phyloP scores from a whole-genome alignment of 2,797 vertebrate species.

The Amphiprion clarkii region DNA sequence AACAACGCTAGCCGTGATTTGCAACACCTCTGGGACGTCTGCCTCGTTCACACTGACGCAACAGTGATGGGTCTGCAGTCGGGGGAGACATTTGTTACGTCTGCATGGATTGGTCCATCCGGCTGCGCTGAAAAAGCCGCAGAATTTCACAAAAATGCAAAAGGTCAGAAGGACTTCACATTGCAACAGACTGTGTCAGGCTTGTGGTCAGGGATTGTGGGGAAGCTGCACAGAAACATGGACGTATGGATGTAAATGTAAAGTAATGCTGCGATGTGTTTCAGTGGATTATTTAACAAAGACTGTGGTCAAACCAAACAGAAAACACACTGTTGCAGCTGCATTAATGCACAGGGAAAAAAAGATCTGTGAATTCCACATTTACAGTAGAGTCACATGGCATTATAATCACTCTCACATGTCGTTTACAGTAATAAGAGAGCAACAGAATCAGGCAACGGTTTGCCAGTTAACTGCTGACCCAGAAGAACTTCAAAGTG shows the following conservation, averaged over 20 bases:
- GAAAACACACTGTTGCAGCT: background rate
- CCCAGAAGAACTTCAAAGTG: conserved; percentile 33
- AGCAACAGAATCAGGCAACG: conserved; percentile 22
- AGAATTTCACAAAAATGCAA: conserved; percentile 38
- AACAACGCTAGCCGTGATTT: conserved; percentile 23
- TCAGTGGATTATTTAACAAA: background rate
- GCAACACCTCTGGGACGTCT: conserved; percentile 40
- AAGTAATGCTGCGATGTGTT: background rate
- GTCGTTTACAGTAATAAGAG: conserved; percentile 3
- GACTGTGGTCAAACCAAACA: background rate
- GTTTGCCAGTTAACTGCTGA: conserved; percentile 36
- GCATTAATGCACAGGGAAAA: background rate
- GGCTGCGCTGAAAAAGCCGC: conserved; percentile 4
- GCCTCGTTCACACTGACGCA: conserved; percentile 37
- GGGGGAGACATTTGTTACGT: conserved; percentile 17
- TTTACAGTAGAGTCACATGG: conserved; percentile 50
- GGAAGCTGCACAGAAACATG: background rate
- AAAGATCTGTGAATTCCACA: conserved; percentile 31
- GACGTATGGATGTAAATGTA: conserved; percentile 1
- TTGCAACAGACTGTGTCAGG: conserved; percentile 22
- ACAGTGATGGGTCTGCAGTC: conserved; percentile 21
- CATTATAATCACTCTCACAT: conserved; percentile 50
- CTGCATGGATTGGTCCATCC: conserved; percentile 23
- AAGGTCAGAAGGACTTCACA: background rate
- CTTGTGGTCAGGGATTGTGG: conserved; percentile 2